Evolutionary conservation across 2,113 vertebrate species (phyloP).

Genomic region (Thermophis baileyi): DNA sequence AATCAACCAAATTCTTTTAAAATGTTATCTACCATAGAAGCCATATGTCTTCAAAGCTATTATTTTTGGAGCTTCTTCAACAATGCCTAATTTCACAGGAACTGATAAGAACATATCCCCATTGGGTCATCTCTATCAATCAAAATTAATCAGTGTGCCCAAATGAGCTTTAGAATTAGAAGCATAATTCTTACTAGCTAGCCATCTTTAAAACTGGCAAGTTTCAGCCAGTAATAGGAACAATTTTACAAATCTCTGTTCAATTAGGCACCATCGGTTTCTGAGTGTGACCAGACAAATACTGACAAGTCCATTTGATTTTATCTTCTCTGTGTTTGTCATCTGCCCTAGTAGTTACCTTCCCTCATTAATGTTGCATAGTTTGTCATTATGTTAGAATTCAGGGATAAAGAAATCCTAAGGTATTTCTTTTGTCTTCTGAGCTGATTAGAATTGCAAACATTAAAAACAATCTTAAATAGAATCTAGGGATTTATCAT

Average conservation of each 20-base stretch:
- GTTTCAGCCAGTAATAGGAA: neutral
- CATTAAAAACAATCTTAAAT: neutral
- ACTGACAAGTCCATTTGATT: neutral
- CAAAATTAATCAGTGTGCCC: neutral
- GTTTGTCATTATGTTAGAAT: neutral
- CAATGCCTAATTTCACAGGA: neutral
- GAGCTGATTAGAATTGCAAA: neutral
- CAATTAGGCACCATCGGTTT: constrained; percentile 34
- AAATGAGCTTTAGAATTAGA: neutral
- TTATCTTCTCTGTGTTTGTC: neutral
- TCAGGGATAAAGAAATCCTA: neutral
- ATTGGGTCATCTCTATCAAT: neutral
- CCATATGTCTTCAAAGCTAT: neutral
- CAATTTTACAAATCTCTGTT: constrained; percentile 14
- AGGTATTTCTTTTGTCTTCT: neutral
- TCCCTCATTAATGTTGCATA: neutral
- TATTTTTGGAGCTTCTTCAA: neutral
- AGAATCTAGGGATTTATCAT: neutral
- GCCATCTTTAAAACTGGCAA: constrained; percentile 4
- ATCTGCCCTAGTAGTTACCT: constrained; percentile 8
- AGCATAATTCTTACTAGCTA: neutral
- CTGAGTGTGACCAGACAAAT: constrained; percentile 21
- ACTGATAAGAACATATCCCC: neutral
- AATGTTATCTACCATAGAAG: neutral
- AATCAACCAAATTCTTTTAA: neutral